Conservation (phyloP, 1,140 invertebrate genomes). For the Varroa destructor region DNA sequence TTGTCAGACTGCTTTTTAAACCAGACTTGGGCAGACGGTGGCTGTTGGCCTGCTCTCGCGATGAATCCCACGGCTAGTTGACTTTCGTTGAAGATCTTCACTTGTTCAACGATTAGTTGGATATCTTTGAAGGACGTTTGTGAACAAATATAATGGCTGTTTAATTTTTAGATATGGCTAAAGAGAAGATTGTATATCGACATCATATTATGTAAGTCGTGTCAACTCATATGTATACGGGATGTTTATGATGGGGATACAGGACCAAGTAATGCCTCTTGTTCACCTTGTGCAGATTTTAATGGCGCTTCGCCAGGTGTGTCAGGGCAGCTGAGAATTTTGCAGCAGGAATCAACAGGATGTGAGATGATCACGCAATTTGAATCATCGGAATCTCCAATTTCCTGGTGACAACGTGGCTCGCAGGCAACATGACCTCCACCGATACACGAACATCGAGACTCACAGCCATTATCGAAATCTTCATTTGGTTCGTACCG, state of each 20-base stretch:
- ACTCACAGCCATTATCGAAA: conserved; percentile 36
- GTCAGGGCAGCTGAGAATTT: conserved; percentile 52
- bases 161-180: background rate
- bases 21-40: conserved; percentile 15
- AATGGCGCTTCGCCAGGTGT: background rate
- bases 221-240: too few species aligned
- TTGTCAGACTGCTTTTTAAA: background rate
- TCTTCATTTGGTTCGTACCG: conserved; percentile 35
- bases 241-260: too few species aligned
- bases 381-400: background rate
- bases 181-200: too few species aligned
- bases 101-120: conserved; percentile 10
- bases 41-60: background rate
- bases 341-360: conserved; percentile 63
- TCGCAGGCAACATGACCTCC: conserved; percentile 39
- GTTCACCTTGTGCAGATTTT: background rate
- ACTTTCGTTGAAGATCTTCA: background rate
- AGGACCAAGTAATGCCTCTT: too few species aligned
- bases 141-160: background rate
- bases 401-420: conserved; percentile 31
- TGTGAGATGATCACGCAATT: conserved; percentile 32
- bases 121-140: background rate
- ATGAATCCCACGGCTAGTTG: conserved; percentile 9
- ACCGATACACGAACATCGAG: conserved; percentile 36
- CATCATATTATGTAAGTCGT: too few species aligned